These are phyloP conservation scores for Istiophorus platypterus DNA, from an alignment of 2,113 vertebrate genomes.

Conservation along the genomic window DNA sequence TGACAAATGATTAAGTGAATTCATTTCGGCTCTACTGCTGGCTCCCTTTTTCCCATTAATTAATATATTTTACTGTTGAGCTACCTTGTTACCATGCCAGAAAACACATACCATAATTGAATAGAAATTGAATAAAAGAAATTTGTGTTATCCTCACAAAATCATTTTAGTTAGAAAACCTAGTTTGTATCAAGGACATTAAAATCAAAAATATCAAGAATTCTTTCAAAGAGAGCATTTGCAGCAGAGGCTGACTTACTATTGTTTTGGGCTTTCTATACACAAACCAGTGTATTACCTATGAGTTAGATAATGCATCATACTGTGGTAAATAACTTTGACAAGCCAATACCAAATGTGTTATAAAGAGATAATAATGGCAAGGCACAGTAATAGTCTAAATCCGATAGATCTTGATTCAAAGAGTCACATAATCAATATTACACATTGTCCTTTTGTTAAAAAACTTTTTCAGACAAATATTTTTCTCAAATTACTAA, in stretches of 20 bases:
- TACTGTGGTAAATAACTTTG: not conserved
- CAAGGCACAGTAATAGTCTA: too few species aligned
- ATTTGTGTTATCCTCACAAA: not conserved
- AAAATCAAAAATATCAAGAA: not conserved
- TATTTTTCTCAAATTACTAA: not conserved
- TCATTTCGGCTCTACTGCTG: not conserved
- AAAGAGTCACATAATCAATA: not conserved
- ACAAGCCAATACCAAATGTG: not conserved
- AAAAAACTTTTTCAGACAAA: fast-evolving
- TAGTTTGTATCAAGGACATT: not conserved
- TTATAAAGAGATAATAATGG: not conserved
- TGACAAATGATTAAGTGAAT: not conserved
- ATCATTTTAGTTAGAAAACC: not conserved
- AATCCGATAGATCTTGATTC: not conserved
- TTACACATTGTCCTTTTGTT: not conserved
- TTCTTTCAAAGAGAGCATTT: not conserved
- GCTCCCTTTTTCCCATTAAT: not conserved
- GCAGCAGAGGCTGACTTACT: not conserved
- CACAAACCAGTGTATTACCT: not conserved
- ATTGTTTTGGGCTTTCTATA: not conserved
- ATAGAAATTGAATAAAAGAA: not conserved
- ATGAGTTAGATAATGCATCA: not conserved
- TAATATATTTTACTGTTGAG: not conserved
- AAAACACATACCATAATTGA: not conserved
- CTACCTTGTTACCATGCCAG: not conserved